These are phyloP conservation scores for Volucella inanis DNA, from an alignment of 2,888 invertebrate genomes.

Conservation along the genomic window DNA sequence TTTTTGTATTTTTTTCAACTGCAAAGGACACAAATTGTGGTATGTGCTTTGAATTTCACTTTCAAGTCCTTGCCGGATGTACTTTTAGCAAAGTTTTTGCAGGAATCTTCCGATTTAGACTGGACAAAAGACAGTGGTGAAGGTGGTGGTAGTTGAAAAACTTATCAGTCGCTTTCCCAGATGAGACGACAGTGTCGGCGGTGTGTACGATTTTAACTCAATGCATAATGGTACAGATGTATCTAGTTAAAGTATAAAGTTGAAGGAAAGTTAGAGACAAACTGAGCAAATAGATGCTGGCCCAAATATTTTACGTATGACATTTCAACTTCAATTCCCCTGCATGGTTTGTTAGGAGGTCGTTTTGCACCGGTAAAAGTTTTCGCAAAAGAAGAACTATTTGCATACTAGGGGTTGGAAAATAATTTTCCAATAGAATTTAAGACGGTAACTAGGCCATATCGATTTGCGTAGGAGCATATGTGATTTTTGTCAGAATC, in stretches of 20 bases:
- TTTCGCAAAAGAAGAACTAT: neutral
- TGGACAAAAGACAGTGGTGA: neutral
- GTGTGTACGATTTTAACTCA: slow-evolving; percentile 39
- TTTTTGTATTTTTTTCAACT: slow-evolving; percentile 26
- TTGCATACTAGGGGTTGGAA: no score
- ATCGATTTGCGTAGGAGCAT: no score
- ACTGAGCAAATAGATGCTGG: slow-evolving; percentile 45
- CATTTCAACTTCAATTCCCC: slow-evolving; percentile 29
- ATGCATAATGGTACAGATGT: neutral
- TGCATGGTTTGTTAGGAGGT: neutral
- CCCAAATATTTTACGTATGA: slow-evolving; percentile 40
- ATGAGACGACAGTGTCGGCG: slow-evolving; percentile 12
- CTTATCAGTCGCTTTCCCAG: slow-evolving; percentile 35
- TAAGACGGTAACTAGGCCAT: no score
- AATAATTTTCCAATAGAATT: no score
- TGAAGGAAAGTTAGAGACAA: neutral
- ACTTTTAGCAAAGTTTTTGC: slow-evolving; percentile 1
- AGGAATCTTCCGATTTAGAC: slow-evolving; percentile 7
- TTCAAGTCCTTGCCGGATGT: slow-evolving; percentile 48
- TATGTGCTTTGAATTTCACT: slow-evolving; percentile 71
- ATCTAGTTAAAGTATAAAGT: no score
- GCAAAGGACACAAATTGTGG: slow-evolving; percentile 53
- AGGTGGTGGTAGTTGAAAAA: slow-evolving; percentile 10
- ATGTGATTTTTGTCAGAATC: no score
- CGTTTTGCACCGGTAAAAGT: slow-evolving; percentile 13